These are phyloP conservation scores for Caenorhabditis sp. DNA, from an alignment of 2,888 invertebrate species.

Conservation along the genomic window DNA sequence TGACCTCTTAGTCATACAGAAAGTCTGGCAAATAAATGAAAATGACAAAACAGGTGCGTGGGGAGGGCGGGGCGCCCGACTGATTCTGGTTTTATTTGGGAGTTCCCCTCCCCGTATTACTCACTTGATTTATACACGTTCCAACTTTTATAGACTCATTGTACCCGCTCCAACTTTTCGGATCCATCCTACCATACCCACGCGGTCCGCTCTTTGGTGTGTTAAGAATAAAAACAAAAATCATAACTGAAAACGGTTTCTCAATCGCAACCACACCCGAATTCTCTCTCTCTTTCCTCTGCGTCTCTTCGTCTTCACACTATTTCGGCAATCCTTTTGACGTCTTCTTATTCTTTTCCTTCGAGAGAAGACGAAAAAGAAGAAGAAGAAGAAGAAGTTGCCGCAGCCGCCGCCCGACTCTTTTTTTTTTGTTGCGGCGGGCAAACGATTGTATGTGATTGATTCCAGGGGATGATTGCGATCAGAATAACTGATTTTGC, in stretches of 20 bases:
- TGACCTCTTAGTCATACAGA: conserved; percentile 46
- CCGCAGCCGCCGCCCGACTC: conserved; percentile 43
- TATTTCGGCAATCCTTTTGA: background rate
- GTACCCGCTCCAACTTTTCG: conserved; percentile 15
- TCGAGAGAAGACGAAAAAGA: conserved; percentile 6
- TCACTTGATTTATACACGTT: no score
- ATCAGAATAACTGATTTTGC: conserved; percentile 37
- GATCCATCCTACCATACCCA: conserved; percentile 10
- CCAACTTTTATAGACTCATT: no score
- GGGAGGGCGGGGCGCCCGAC: no score
- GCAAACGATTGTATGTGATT: conserved; percentile 31
- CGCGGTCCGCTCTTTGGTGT: conserved; percentile 34
- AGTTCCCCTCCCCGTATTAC: background rate
- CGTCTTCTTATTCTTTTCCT: background rate
- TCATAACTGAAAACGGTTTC: conserved; percentile 51
- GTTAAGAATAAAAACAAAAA: conserved; percentile 13
- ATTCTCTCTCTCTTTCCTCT: conserved; percentile 28
- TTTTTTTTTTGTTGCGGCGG: conserved; percentile 32
- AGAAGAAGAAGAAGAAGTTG: conserved; percentile 25
- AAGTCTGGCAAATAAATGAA: conserved; percentile 45
- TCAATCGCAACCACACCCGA: conserved; percentile 44
- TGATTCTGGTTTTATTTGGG: background rate
- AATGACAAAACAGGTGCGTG: conserved; percentile 38
- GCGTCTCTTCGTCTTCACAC: conserved; percentile 40
- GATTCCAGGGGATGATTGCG: conserved; percentile 37